Base-by-base conservation (phyloP, 2,888 invertebrate species). In the Colletes collaris region DNA sequence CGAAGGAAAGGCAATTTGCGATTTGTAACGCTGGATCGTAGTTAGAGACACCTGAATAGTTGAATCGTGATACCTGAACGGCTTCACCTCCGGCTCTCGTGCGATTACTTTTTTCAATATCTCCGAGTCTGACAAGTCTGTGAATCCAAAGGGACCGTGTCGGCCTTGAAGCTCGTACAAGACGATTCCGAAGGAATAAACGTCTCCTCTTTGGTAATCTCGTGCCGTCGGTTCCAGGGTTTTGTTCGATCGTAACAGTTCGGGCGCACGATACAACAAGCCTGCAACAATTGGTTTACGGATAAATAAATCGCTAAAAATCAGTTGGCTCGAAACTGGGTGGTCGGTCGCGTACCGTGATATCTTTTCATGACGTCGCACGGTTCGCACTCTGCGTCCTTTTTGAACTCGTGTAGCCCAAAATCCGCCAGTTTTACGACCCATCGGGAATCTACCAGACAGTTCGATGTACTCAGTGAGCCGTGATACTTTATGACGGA, bases 371-470 rank as follows among this genome's bases (percentile, higher is more conserved):
- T 94, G 71, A 96, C 93, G 76, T 94, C 94, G 37, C 92, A 93
- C 0, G 95, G 94, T 83, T 97, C 96, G 81, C 93, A 95, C 85
- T 96, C 94, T 84, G 96, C 96, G 13, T 96, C 97, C 84, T 95
- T 95, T 89, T 97, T 96, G 92, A 98, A 98, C 91, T 98, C 97
- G 85, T 96, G 95, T 60, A 98, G 94, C 0, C 98, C 98, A 91
- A 98, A 98, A 94, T 98, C 98, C 0, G 98, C 95, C 46, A 98
- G 94, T 93, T 99, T 98, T 64, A 98, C 96, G 76, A 98, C 98
- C 98, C 98, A 98, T 46, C 98, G 95, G 40, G 98, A 98, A 93
- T 99, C 98, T 75, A 99, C 97, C 75, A 99, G 94, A 93, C 98
- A 99, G 93, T 98, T 99, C 56, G 97, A 97, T 0, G 98, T 96